Evolutionary conservation across 2,797 vertebrate genomes (phyloP), one percentile per base, ranked within the genome.

Genomic region (Sebastes minor): DNA sequence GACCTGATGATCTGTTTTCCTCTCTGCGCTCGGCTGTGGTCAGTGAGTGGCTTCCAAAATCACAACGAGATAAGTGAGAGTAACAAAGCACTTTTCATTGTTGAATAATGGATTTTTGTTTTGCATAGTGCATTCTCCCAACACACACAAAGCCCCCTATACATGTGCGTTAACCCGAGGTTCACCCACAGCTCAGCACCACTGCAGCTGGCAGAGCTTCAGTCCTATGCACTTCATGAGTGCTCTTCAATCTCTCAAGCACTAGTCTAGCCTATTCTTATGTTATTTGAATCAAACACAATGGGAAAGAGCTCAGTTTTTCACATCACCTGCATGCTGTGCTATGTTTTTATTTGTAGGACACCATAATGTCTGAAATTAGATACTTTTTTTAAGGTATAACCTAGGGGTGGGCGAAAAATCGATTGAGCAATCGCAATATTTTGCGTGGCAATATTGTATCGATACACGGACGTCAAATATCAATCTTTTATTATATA

Each of bases 91-190:
- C 20, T 35, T 32, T 61, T 77, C 42, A 27, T 60, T 76, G 46
- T 59, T 75, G 67, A 90, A 83, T 84, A 73, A 79, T 74, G n/a
- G 53, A 74, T 83, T 77, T 78, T 68, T 81, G 25, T 86, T 86
- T 70, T 77, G 25, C 66, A 60, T 68, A 61, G 49, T 46, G 25
- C 53, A 32, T 76, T 27, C 20, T 52, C 28, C n/a, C 23, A 59
- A 63, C 67, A 55, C 38, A 52, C 60, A 74, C 33, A 78, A 32
- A 76, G 23, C 20, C 28, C 13, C 4, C 46, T 56, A 33, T 83
- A 80, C 38, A 46, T 73, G 52, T 71, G 73, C 12, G 20, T 81
- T 83, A 85, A 85, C 72, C 71, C 5, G 6, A 53, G 42, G 52
- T 72, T 88, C 62, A 73, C 49, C 49, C 61, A 18, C 60, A 55